phyloP scores from a whole-genome alignment of 2,113 vertebrate species.

The Anhinga rufa region DNA sequence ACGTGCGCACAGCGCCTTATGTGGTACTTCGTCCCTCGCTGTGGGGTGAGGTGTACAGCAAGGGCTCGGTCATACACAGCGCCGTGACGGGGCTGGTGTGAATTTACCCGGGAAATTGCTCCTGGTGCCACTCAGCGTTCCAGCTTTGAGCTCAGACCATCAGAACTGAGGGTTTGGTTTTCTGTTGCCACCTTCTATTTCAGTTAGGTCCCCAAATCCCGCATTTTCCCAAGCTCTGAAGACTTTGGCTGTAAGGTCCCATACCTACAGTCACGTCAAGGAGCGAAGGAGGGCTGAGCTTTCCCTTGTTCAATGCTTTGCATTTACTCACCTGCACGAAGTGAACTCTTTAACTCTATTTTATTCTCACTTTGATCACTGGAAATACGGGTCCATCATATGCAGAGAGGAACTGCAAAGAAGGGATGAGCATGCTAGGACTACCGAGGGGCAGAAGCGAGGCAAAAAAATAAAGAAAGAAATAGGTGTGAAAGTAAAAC shows the following conservation, averaged over 20 bases:
- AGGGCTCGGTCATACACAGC: fast-evolving
- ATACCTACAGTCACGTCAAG: fast-evolving
- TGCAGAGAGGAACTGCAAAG: neutral
- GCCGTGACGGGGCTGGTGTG: neutral
- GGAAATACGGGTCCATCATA: neutral
- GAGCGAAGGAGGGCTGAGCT: neutral
- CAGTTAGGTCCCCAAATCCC: neutral
- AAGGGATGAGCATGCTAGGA: too few relatives aligned
- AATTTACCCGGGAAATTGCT: neutral
- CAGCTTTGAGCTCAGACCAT: neutral
- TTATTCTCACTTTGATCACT: neutral
- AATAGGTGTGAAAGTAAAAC: neutral
- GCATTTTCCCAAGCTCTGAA: neutral
- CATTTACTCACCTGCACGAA: neutral
- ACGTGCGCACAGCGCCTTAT: neutral
- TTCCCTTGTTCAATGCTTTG: neutral
- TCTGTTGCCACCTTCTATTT: neutral
- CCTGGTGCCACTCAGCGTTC: fast-evolving
- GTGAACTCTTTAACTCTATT: neutral
- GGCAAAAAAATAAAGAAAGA: neutral
- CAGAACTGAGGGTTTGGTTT: neutral
- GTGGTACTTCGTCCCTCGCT: neutral
- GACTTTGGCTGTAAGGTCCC: neutral
- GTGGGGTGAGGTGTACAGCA: fast-evolving
- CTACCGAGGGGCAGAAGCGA: neutral